A percentile compares a stretch with the other conserved stretches of the same genome.
Evolutionary conservation across 2,888 invertebrate species (phyloP).

Genomic region (Polydrusus pterygomalis): DNA sequence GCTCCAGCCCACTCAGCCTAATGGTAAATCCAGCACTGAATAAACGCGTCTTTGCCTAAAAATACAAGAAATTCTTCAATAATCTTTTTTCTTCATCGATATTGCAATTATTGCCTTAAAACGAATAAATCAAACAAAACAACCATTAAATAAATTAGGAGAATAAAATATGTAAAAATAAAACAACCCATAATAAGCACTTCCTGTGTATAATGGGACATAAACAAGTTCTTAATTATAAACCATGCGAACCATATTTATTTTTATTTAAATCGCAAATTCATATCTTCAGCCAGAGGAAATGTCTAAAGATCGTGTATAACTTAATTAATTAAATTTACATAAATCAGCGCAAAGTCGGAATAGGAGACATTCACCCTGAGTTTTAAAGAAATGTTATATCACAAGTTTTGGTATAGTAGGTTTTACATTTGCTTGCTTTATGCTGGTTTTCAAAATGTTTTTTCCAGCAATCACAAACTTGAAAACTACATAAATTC

Average conservation of each 20-base stretch:
- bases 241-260: constrained; percentile 11
- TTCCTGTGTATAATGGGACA: constrained; percentile 40
- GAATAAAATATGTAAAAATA: constrained; percentile 19
- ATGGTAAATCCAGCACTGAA: too few species aligned
- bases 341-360: neutral
- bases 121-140: constrained; percentile 20
- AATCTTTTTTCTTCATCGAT: neutral
- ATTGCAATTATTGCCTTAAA: neutral
- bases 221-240: constrained; percentile 39
- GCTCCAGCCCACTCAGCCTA: too few species aligned
- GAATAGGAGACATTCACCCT: too few species aligned
- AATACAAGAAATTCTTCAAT: too few species aligned
- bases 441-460: too few species aligned
- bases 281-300: constrained; percentile 11
- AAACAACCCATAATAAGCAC: constrained; percentile 38
- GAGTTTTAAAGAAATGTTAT: too few species aligned
- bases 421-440: too few species aligned
- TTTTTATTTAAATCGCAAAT: constrained; percentile 18
- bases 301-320: constrained; percentile 1
- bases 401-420: too few species aligned
- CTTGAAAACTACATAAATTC: too few species aligned
- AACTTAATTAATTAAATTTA: constrained; percentile 1
- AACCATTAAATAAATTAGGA: constrained; percentile 36
- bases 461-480: too few species aligned
- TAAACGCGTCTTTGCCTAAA: too few species aligned